Evolutionary conservation across 2,113 vertebrate species (phyloP).

Genomic region (Mus spicilegus): DNA sequence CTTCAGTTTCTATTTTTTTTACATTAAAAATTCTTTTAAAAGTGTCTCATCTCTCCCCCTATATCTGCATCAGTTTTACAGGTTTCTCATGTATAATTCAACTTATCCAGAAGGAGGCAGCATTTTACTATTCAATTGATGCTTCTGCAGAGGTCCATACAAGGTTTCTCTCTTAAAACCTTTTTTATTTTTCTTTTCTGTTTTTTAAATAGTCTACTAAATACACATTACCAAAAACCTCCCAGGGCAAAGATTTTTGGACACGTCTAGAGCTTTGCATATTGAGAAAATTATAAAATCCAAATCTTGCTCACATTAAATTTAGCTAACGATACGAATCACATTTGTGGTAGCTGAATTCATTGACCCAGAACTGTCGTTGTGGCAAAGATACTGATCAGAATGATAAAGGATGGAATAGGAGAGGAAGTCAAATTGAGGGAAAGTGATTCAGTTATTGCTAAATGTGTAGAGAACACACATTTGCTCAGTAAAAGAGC

Average conservation of each 20-base stretch:
- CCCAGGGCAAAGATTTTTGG: conserved; percentile 34
- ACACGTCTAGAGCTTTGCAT: conserved; percentile 20
- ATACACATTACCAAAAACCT: conserved; percentile 21
- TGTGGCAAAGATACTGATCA: background rate
- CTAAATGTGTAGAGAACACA: background rate
- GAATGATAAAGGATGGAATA: background rate
- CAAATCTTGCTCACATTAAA: conserved; percentile 43
- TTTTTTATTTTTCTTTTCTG: background rate
- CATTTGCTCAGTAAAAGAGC: conserved; percentile 2
- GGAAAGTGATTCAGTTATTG: background rate
- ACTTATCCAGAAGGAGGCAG: conserved; percentile 86
- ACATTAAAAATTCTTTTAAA: background rate
- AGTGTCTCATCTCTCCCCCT: background rate
- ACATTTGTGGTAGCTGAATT: background rate
- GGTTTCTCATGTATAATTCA: conserved; percentile 32
- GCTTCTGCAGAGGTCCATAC: conserved; percentile 10
- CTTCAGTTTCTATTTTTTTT: conserved; percentile 25
- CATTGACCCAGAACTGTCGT: conserved; percentile 26
- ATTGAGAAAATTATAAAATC: conserved; percentile 32
- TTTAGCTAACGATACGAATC: conserved; percentile 43
- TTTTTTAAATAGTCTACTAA: conserved; percentile 7
- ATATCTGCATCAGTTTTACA: background rate
- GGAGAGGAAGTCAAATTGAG: conserved; percentile 1
- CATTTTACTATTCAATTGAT: conserved; percentile 79
- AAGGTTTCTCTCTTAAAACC: background rate